These are phyloP conservation scores for Eretmocerus hayati DNA, from an alignment of 2,888 invertebrate species.

Conservation along the genomic window DNA sequence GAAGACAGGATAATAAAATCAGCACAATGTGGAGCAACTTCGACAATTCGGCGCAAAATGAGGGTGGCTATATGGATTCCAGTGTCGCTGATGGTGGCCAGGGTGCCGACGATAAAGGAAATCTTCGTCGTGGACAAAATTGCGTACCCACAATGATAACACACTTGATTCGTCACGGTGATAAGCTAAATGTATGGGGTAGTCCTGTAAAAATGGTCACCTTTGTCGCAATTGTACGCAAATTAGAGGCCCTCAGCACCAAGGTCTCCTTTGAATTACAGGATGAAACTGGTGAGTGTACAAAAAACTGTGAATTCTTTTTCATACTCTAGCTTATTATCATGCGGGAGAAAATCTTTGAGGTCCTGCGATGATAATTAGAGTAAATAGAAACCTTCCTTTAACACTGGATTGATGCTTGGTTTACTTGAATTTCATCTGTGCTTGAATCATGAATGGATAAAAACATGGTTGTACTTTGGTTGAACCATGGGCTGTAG, in stretches of 20 bases:
- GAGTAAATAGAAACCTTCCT: too few species aligned
- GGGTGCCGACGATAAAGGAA: slow-evolving; percentile 9
- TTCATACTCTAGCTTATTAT: too few species aligned
- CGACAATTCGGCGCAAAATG: slow-evolving; percentile 16
- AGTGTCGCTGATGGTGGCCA: neutral
- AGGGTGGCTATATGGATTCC: slow-evolving; percentile 20
- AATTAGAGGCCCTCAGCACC: slow-evolving; percentile 56
- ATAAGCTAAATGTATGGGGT: slow-evolving; percentile 31
- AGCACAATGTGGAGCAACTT: slow-evolving; percentile 19
- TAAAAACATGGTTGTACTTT: too few species aligned
- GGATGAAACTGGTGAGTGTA: slow-evolving; percentile 61
- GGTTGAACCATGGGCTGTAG: too few species aligned
- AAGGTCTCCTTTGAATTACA: slow-evolving; percentile 58
- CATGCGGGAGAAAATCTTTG: too few species aligned
- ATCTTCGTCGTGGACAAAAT: slow-evolving; percentile 29
- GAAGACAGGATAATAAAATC: neutral
- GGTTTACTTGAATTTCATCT: too few species aligned
- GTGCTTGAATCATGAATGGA: too few species aligned
- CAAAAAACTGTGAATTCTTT: too few species aligned
- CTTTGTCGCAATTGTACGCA: slow-evolving; percentile 53
- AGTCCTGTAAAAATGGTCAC: slow-evolving; percentile 28
- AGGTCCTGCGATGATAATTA: too few species aligned
- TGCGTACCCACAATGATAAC: slow-evolving; percentile 37
- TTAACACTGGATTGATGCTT: too few species aligned
- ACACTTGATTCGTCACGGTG: slow-evolving; percentile 27